Conservation (phyloP, 2,797 vertebrate genomes). For the Amphiprion clarkii region DNA sequence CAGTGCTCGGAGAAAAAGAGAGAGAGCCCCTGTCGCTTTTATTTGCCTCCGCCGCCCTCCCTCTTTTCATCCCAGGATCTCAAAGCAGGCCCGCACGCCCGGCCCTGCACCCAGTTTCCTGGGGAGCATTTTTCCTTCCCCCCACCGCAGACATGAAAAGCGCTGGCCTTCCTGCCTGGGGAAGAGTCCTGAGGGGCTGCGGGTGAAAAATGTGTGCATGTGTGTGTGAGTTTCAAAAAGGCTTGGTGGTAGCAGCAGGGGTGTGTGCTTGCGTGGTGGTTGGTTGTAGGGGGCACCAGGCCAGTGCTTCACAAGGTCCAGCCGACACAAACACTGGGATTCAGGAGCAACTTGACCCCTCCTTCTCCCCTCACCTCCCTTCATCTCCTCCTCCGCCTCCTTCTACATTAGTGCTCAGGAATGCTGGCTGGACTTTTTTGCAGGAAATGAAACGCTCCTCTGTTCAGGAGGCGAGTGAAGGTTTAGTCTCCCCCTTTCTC, state of each 20-base stretch:
- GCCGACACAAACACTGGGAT: slow-evolving; percentile 87
- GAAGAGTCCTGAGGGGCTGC: slow-evolving; percentile 75
- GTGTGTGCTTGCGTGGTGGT: slow-evolving; percentile 62
- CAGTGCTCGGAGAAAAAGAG: slow-evolving; percentile 48
- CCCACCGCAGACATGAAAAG: slow-evolving; percentile 88
- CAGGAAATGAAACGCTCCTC: slow-evolving; percentile 91
- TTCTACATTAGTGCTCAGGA: slow-evolving; percentile 86
- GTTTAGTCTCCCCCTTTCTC: slow-evolving; percentile 62
- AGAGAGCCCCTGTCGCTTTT: slow-evolving; percentile 84
- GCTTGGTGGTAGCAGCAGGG: slow-evolving; percentile 55
- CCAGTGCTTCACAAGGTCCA: slow-evolving; percentile 86
- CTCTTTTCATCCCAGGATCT: slow-evolving; percentile 89
- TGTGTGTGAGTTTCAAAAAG: slow-evolving; percentile 13
- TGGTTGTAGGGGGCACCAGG: slow-evolving; percentile 77
- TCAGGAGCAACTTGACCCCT: slow-evolving; percentile 88
- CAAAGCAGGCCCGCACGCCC: slow-evolving; percentile 84
- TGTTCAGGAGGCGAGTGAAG: slow-evolving; percentile 82
- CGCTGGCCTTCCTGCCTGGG: slow-evolving; percentile 89
- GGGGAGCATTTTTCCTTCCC: slow-evolving; percentile 89
- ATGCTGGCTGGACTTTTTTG: slow-evolving; percentile 83
- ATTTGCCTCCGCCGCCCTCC: slow-evolving; percentile 88
- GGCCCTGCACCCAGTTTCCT: slow-evolving; percentile 84
- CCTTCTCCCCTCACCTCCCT: slow-evolving; percentile 42
- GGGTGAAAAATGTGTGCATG: slow-evolving; percentile 37
- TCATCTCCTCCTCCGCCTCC: slow-evolving; percentile 62